Evolutionary conservation across 2,113 vertebrate genomes (phyloP), one percentile per base, ranked within the genome.

Genomic region (Anthoscopus minutus): DNA sequence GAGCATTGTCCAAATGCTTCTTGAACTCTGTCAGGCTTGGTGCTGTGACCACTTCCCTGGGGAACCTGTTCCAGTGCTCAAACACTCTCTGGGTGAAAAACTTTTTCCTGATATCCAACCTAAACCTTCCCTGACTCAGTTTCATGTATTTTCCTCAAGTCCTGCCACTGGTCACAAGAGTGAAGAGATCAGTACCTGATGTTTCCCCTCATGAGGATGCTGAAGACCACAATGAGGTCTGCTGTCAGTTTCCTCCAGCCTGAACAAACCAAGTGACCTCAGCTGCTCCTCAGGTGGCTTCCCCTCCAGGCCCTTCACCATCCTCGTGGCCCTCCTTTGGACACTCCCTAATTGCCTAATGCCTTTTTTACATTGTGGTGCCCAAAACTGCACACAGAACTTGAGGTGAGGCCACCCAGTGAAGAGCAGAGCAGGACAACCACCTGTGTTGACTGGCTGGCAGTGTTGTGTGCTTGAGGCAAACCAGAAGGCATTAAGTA

Each of bases 271-370:
- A 53, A 89, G 45, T 35, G 38, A 31, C 15, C 24, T 74, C 78
- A 74, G 38, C 16, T 0, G 0, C 38, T 47, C 38, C n/a, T 40
- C 30, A 61, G 0, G 1, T 2, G 14, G 24, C 24, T 47, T 60
- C 38, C 4, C 30, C 28, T 82, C 30, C 45, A 47, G 38, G 60
- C n/a, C 38, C 30, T 47, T 60, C 45, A 53, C 20, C 45, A 67
- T 67, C 11, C 38, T 31, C 1, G 0, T 21, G 33, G 51, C 27
- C 23, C 23, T 73, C 16, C 44, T n/a, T 45, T 1, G 1, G 38
- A 58, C 20, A 33, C 15, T 38, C 33, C 58, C 67, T 73, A 58
- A 45, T 14, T 2, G 19, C 23, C 45, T 20, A 38, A 53, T 40
- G 6, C 25, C n/a, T 13, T 81, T 67, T 67, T 47, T 15, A 53